Percentiles rank a stretch among this genome's conserved stretches.
Conservation (phyloP, 2,113 vertebrate species). For the Rutilus rutilus region DNA sequence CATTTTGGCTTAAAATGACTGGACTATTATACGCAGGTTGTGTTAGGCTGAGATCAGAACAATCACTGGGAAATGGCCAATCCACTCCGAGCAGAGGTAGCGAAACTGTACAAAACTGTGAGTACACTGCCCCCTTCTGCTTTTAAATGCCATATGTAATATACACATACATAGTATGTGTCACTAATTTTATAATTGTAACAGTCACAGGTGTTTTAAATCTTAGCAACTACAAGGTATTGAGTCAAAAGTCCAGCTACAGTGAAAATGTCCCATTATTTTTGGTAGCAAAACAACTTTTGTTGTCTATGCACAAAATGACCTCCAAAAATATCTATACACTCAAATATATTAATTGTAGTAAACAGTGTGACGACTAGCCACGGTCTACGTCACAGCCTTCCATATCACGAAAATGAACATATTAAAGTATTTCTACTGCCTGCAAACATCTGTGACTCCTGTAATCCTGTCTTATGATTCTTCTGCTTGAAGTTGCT, state of each 20-base stretch:
- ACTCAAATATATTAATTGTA: not conserved
- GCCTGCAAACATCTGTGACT: not conserved
- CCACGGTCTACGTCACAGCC: not conserved
- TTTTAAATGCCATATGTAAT: not conserved
- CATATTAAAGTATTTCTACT: not conserved
- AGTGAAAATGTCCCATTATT: too few species aligned
- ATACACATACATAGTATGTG: too few species aligned
- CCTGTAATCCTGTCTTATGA: constrained; percentile 24
- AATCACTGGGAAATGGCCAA: constrained; percentile 71
- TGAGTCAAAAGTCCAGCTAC: not conserved
- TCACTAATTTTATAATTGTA: too few species aligned
- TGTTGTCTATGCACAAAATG: too few species aligned
- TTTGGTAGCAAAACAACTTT: too few species aligned
- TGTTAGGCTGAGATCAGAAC: not conserved
- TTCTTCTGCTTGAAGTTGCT: constrained; percentile 75
- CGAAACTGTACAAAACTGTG: constrained; percentile 85
- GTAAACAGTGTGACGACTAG: not conserved
- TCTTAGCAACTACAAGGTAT: too few species aligned
- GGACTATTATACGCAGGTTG: not conserved
- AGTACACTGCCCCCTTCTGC: constrained; percentile 62
- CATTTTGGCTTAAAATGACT: too few species aligned
- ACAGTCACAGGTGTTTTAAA: too few species aligned
- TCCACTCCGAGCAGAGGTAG: constrained; percentile 80
- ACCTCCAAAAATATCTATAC: too few species aligned
- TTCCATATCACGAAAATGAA: not conserved